phyloP scores from a whole-genome alignment of 2,888 invertebrate genomes.

The Perizoma affinitatum region DNA sequence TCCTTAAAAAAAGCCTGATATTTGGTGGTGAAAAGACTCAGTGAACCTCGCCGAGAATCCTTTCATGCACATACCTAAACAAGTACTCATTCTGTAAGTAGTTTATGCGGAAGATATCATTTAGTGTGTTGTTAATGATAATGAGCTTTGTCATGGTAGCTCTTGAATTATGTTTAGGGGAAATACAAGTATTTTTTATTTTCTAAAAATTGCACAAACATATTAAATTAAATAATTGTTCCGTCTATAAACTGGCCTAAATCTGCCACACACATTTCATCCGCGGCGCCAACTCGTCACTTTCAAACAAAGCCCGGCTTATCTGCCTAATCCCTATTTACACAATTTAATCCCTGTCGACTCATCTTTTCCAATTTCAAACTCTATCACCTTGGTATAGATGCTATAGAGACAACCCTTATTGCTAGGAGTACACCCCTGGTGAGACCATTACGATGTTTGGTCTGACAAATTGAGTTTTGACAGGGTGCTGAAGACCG shows the following conservation, averaged over 20 bases:
- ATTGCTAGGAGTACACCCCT: conserved; percentile 53
- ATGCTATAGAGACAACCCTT: conserved; percentile 44
- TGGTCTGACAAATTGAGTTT: conserved; percentile 82
- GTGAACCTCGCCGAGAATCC: no score
- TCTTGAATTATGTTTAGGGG: no score
- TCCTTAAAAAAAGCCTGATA: no score
- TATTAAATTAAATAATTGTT: conserved; percentile 27
- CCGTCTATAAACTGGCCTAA: conserved; percentile 49
- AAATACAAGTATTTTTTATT: not conserved
- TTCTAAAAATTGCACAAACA: conserved; percentile 25
- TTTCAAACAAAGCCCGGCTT: conserved; percentile 71
- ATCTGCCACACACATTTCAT: conserved; percentile 63
- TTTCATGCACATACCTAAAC: no score
- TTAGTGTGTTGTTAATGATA: no score
- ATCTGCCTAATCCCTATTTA: conserved; percentile 82
- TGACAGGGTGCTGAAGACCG: conserved; percentile 76
- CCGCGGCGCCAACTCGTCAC: conserved; percentile 72
- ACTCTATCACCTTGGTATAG: conserved; percentile 59
- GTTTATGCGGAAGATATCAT: no score
- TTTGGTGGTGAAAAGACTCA: no score
- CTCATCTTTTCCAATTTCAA: conserved; percentile 58
- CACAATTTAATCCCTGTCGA: conserved; percentile 77
- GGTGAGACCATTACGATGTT: conserved; percentile 69
- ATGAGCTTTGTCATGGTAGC: no score
- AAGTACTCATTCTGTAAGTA: no score